These are phyloP conservation scores for Periophthalmus modestus DNA, from an alignment of 2,113 vertebrate species.

Conservation along the genomic window DNA sequence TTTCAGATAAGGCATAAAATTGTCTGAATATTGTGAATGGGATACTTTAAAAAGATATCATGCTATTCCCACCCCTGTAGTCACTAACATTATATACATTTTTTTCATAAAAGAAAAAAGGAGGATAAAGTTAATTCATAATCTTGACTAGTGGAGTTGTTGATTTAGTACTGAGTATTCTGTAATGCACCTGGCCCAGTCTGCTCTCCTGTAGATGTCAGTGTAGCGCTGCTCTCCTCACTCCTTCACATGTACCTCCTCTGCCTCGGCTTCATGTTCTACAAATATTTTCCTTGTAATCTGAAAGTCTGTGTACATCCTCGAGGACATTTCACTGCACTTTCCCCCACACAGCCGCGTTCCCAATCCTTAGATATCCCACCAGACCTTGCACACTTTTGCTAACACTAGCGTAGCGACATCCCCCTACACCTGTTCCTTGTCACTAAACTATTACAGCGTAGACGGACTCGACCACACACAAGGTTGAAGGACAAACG, in stretches of 20 bases:
- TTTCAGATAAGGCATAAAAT: no score
- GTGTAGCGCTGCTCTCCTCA: conserved; percentile 67
- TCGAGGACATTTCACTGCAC: conserved; percentile 61
- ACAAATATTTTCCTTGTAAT: conserved; percentile 82
- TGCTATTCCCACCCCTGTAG: no score
- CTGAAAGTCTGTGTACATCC: conserved; percentile 72
- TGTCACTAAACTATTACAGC: conserved; percentile 27
- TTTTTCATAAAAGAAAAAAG: no score
- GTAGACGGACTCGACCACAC: conserved; percentile 71
- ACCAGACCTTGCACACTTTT: conserved; percentile 9
- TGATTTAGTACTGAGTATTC: no score
- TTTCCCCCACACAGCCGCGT: conserved; percentile 46
- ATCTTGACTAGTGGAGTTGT: no score
- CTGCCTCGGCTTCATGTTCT: conserved; percentile 74
- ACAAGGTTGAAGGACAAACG: conserved; percentile 61
- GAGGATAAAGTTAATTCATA: no score
- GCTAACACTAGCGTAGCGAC: conserved; percentile 15
- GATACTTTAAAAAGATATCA: no score
- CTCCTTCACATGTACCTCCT: conserved; percentile 72
- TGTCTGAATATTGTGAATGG: no score
- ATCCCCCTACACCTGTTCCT: conserved; percentile 43
- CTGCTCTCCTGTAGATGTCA: conserved; percentile 82
- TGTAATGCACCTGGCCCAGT: conserved; percentile 56
- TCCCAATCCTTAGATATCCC: conserved; percentile 17
- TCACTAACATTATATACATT: no score